Evolutionary conservation across 2,888 invertebrate species (phyloP), one percentile per base, ranked within the genome.

Genomic region (Balanococcus diminutus): DNA sequence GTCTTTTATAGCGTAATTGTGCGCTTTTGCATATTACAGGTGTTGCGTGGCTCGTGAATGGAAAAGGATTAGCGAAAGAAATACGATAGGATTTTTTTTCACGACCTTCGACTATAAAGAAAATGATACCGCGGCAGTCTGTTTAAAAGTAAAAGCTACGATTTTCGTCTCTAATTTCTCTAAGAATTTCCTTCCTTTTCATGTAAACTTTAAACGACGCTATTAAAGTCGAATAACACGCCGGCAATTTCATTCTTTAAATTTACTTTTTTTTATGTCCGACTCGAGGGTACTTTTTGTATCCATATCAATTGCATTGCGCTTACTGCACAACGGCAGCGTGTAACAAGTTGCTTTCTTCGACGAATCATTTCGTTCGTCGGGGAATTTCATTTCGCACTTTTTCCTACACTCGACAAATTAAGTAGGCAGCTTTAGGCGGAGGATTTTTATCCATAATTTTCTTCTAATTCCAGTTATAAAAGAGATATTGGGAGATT

Each of bases 201-300:
- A 67, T 67, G 67, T 67, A 67, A 67, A 67, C 67, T 67, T 67
- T 67, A 67, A 67, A 67, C 67, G 67, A 67, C 67, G 67, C 67
- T 67, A 67, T 67, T 67, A 28, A 67, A 67, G 67, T 67, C 67
- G 67, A 67, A 67, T 67, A 67, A 67, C 67, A 67, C 67, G 67
- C 67, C 67, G 28, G 67, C 67, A 67, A 67, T 67, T 67, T 67
- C 16, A 28, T 67, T 67, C 67, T 67, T 67, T 28, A 67, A 67
- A 67, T 67, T 67, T 67, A 67, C 67, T 67, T 67, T 67, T 67
- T 56, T 67, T 67, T 19, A 67, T 67, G 67, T 67, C 14, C 67
- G 67, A 67, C 67, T 67, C 67, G 67, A 67, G 67, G 67, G 67
- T 67, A 67, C 67, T 67, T 67, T 31, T 28, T 67, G 16, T 67